These are phyloP conservation scores for Cabera pusaria DNA, from an alignment of 2,888 invertebrate species.

Conservation along the genomic window DNA sequence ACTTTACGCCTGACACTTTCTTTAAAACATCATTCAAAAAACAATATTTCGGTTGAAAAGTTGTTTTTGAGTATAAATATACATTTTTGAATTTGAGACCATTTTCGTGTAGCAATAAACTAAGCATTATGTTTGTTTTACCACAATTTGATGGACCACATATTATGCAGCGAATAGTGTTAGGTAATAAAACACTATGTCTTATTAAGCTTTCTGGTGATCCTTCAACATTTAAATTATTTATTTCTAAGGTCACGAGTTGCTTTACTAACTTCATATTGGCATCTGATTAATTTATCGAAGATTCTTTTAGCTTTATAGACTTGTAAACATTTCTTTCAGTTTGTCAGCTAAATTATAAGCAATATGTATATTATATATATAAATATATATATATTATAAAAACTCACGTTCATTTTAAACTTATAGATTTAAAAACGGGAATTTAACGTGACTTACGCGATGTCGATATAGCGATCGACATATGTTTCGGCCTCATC, in stretches of 20 bases:
- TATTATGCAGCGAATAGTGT: constrained; percentile 24
- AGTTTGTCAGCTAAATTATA: no score
- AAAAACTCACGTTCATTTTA: no score
- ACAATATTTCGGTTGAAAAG: constrained; percentile 16
- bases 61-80: constrained; percentile 25
- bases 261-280: constrained; percentile 14
- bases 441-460: no score
- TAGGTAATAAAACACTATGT: constrained; percentile 24
- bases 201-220: neutral
- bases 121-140: constrained; percentile 33
- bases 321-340: neutral
- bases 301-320: neutral
- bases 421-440: no score
- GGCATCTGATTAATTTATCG: neutral
- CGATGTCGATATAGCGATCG: no score
- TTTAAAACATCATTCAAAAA: constrained; percentile 8
- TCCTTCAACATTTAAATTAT: constrained; percentile 11
- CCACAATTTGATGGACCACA: constrained; percentile 33
- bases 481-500: no score
- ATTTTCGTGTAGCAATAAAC: constrained; percentile 16
- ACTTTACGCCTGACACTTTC: constrained; percentile 4
- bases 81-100: constrained; percentile 19
- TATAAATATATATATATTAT: no score
- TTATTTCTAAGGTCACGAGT: constrained; percentile 14
- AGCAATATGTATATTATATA: no score